A percentile compares a stretch with the other conserved stretches of the same genome.
These are phyloP conservation scores for Podarcis muralis DNA, from an alignment of 2,113 vertebrate genomes.

Conservation along the genomic window DNA sequence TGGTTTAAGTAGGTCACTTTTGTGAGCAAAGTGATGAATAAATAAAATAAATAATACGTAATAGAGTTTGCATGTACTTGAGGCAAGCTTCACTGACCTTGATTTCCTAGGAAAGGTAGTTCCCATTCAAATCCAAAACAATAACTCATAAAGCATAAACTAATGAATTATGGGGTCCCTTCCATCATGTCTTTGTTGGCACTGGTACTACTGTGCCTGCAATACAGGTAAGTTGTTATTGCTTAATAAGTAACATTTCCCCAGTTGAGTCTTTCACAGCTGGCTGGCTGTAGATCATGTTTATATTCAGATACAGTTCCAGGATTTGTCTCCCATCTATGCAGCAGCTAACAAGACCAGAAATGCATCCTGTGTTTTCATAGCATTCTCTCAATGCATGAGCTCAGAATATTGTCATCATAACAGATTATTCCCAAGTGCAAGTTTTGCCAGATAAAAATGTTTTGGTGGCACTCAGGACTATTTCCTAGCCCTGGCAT, in stretches of 20 bases:
- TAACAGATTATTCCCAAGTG: neutral
- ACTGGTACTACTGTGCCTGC: neutral
- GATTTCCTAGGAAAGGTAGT: neutral
- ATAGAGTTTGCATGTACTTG: neutral
- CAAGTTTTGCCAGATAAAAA: neutral
- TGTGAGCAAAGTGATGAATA: too few relatives aligned
- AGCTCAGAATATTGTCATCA: neutral
- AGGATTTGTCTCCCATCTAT: neutral
- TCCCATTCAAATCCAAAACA: neutral
- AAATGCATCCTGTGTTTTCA: neutral
- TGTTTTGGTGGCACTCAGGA: neutral
- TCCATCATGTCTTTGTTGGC: neutral
- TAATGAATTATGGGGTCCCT: neutral
- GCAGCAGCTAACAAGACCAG: neutral
- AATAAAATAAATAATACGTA: too few relatives aligned
- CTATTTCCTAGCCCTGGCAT: neutral
- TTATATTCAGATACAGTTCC: neutral
- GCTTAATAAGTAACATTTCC: neutral
- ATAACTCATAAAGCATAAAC: neutral
- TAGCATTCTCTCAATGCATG: neutral
- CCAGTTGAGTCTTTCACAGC: neutral
- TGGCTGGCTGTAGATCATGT: neutral
- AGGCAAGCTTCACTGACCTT: neutral
- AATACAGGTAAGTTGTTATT: neutral
- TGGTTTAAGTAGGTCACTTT: too few relatives aligned